These are phyloP conservation scores for Campoplex capitator DNA, from an alignment of 2,888 invertebrate genomes.

Conservation along the genomic window DNA sequence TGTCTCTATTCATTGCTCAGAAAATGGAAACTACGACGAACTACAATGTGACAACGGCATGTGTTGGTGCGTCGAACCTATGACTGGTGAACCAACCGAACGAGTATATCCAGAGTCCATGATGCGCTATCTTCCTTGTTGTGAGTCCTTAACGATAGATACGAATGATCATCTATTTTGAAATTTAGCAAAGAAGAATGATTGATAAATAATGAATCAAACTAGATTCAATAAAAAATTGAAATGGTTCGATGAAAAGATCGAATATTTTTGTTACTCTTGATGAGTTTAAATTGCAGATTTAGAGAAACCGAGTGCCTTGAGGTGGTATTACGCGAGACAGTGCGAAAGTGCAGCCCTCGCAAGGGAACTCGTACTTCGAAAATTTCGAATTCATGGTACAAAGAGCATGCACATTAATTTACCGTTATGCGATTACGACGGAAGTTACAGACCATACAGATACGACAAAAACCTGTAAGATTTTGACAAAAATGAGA, in stretches of 20 bases:
- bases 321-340: slow-evolving; percentile 87
- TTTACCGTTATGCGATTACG: slow-evolving; percentile 87
- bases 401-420: slow-evolving; percentile 86
- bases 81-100: slow-evolving; percentile 86
- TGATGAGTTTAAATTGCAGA: slow-evolving; percentile 14
- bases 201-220: background rate
- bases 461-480: slow-evolving; percentile 86
- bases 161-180: background rate
- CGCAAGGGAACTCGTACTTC: slow-evolving; percentile 85
- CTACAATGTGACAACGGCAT: slow-evolving; percentile 89
- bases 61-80: slow-evolving; percentile 89
- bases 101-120: slow-evolving; percentile 86
- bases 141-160: slow-evolving; percentile 84
- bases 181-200: background rate
- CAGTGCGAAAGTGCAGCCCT: slow-evolving; percentile 89
- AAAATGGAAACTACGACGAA: slow-evolving; percentile 88
- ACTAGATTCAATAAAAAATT: too few species aligned
- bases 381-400: slow-evolving; percentile 87
- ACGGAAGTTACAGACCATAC: slow-evolving; percentile 88
- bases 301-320: slow-evolving; percentile 57
- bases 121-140: slow-evolving; percentile 88
- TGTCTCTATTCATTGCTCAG: slow-evolving; percentile 88
- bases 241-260: too few species aligned
- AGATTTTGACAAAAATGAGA: slow-evolving; percentile 76
- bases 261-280: too few species aligned